phyloP scores from a whole-genome alignment of 2,113 vertebrate species.

The Pygoscelis adeliae region DNA sequence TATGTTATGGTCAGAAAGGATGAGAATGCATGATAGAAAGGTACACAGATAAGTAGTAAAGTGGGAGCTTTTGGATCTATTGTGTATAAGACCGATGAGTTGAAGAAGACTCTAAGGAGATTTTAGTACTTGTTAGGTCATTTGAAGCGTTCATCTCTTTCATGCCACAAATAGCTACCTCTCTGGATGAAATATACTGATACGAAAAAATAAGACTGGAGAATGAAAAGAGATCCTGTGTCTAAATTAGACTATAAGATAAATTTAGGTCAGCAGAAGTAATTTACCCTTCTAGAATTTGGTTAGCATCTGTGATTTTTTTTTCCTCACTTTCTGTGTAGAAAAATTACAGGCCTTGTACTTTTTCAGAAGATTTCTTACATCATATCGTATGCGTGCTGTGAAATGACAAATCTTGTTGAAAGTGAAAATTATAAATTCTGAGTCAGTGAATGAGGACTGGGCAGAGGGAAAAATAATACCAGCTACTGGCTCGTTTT shows the following conservation, averaged over 20 bases:
- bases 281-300: background rate
- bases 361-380: background rate
- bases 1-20: background rate
- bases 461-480: background rate
- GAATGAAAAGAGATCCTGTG: background rate
- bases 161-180: background rate
- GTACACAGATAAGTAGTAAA: background rate
- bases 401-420: background rate
- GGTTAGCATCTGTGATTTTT: background rate
- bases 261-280: slow-evolving; percentile 15
- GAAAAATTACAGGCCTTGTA: background rate
- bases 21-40: background rate
- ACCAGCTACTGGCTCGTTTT: background rate
- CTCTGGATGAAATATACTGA: background rate
- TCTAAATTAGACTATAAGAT: background rate
- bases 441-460: background rate
- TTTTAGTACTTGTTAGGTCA: background rate
- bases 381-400: background rate
- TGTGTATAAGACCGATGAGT: background rate
- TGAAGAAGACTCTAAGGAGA: background rate
- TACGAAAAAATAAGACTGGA: background rate
- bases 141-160: background rate
- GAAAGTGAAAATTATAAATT: slow-evolving; percentile 12
- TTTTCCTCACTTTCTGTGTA: background rate
- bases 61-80: background rate